Conservation (phyloP, 2,888 invertebrate genomes). For the Pyrrhia umbra region DNA sequence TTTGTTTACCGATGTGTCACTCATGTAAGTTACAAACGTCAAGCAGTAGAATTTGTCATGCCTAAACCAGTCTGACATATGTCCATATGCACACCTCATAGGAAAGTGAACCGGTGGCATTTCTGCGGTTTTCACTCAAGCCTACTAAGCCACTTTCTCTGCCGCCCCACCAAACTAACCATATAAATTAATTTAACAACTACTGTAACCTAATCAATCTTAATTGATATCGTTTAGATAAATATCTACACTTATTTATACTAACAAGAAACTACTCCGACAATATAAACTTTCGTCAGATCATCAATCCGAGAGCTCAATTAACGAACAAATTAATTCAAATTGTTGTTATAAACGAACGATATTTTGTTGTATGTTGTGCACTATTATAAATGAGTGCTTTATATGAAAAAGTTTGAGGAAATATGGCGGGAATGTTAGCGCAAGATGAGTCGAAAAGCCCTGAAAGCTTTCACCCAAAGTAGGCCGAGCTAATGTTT, state of each 20-base stretch:
- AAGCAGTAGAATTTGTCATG: slow-evolving; percentile 62
- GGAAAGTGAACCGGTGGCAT: slow-evolving; percentile 82
- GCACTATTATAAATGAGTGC: slow-evolving; percentile 30
- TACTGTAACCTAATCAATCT: slow-evolving; percentile 47
- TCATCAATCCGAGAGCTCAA: slow-evolving; percentile 43
- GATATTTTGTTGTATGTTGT: slow-evolving; percentile 30
- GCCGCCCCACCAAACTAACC: slow-evolving; percentile 26
- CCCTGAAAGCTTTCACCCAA: slow-evolving; percentile 84
- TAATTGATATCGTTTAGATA: slow-evolving; percentile 57
- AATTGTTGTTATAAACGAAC: slow-evolving; percentile 47
- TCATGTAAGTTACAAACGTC: slow-evolving; percentile 40
- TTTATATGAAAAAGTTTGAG: slow-evolving; percentile 48
- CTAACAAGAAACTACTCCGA: slow-evolving; percentile 42
- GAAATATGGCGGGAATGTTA: slow-evolving; percentile 65
- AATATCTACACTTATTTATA: slow-evolving; percentile 41
- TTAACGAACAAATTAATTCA: slow-evolving; percentile 48
- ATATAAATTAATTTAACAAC: slow-evolving; percentile 45
- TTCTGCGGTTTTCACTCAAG: slow-evolving; percentile 80
- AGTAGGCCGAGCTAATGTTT: slow-evolving; percentile 86
- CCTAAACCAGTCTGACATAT: slow-evolving; percentile 76
- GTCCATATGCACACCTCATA: slow-evolving; percentile 72
- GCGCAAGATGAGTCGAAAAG: slow-evolving; percentile 80
- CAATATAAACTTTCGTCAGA: slow-evolving; percentile 49
- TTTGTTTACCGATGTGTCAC: slow-evolving; percentile 53
- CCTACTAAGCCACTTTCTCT: slow-evolving; percentile 76